Percentiles rank a stretch among this genome's conserved stretches.
Evolutionary conservation across 2,888 invertebrate genomes (phyloP).

Genomic region (Ochlodes sylvanus): DNA sequence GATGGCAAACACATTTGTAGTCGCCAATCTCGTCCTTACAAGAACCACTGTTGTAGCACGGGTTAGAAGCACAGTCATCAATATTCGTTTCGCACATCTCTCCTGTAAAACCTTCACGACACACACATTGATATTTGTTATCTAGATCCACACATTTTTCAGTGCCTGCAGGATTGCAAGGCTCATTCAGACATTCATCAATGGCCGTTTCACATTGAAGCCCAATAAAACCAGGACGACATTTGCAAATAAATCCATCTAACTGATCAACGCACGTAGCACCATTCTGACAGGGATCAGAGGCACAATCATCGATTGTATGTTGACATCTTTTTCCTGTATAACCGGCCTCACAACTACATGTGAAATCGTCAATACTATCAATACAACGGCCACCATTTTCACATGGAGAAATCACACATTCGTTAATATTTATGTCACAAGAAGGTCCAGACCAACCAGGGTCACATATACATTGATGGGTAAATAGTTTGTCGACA

Average conservation of each 20-base stretch:
- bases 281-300: constrained; percentile 96
- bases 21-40: constrained; percentile 94
- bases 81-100: constrained; percentile 93
- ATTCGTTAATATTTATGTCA: constrained; percentile 96
- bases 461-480: constrained; percentile 95
- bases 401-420: constrained; percentile 93
- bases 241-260: constrained; percentile 96
- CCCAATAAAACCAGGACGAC: constrained; percentile 96
- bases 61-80: constrained; percentile 93
- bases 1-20: constrained; percentile 92
- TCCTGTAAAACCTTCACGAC: constrained; percentile 95
- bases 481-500: constrained; percentile 93
- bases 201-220: constrained; percentile 97
- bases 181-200: constrained; percentile 96
- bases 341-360: constrained; percentile 96
- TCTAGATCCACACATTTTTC: constrained; percentile 95
- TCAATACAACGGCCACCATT: constrained; percentile 97
- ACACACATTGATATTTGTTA: constrained; percentile 94
- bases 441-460: constrained; percentile 96
- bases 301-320: constrained; percentile 95
- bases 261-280: constrained; percentile 94
- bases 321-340: constrained; percentile 97
- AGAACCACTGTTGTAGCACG: constrained; percentile 95
- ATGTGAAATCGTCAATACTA: constrained; percentile 92
- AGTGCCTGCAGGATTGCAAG: constrained; percentile 95